These are phyloP conservation scores for Caenorhabditis drosophilae DNA, from an alignment of 2,888 invertebrate genomes.

Conservation along the genomic window DNA sequence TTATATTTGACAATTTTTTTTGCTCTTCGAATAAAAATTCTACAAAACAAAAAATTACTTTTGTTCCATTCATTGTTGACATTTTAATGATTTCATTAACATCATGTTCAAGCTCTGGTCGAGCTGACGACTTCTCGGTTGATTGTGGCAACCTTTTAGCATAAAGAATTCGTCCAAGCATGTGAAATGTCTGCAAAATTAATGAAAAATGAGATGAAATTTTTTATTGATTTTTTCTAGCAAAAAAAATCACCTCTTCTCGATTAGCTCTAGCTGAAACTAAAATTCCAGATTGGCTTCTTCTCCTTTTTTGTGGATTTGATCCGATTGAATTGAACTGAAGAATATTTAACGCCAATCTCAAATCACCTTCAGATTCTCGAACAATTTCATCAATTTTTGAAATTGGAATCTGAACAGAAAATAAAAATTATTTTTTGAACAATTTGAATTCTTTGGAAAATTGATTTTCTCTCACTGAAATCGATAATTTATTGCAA, in stretches of 20 bases:
- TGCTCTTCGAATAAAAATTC: conserved; percentile 1
- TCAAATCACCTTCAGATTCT: conserved; percentile 19
- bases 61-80: conserved; percentile 23
- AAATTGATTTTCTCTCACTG: too few species aligned
- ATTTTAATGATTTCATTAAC: conserved; percentile 28
- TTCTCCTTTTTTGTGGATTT: too few species aligned
- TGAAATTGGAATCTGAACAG: conserved; percentile 7
- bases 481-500: neutral
- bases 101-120: conserved; percentile 24
- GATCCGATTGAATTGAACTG: conserved; percentile 32
- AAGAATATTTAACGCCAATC: conserved; percentile 29
- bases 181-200: conserved; percentile 15
- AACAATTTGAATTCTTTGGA: too few species aligned
- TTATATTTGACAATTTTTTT: conserved; percentile 6
- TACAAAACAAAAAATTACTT: conserved; percentile 4
- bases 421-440: neutral
- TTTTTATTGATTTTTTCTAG: neutral
- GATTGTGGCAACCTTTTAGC: conserved; percentile 16
- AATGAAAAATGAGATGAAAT: neutral
- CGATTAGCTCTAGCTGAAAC: conserved; percentile 13
- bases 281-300: neutral
- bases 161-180: conserved; percentile 32
- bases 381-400: conserved; percentile 11
- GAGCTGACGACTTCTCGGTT: conserved; percentile 1
- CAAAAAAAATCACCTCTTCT: conserved; percentile 19